A percentile compares a stretch with the other conserved stretches of the same genome.
Conservation (phyloP, 2,113 vertebrate genomes). For the Sigmodon hispidus region DNA sequence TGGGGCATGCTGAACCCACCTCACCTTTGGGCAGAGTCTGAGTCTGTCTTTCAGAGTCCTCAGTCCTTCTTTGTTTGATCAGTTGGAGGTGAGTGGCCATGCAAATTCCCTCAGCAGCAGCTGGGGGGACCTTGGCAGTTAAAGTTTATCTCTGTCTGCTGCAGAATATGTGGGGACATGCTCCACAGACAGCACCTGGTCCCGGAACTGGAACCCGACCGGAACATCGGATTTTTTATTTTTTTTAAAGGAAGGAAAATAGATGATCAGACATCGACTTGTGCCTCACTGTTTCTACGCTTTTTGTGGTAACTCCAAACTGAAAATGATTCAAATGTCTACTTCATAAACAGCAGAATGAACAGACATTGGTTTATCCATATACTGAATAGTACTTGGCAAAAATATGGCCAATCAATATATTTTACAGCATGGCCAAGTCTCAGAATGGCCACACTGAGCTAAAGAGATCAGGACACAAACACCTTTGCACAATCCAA, state of each 20-base stretch:
- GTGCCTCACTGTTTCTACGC: not conserved
- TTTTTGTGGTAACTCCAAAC: not conserved
- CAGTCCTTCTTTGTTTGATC: too few relatives aligned
- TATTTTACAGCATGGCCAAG: not conserved
- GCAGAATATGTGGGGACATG: too few relatives aligned
- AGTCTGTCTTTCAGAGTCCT: too few relatives aligned
- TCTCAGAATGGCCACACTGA: not conserved
- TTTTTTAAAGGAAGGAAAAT: conserved; percentile 11
- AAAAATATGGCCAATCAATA: not conserved
- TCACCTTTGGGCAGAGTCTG: too few relatives aligned
- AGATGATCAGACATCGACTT: not conserved
- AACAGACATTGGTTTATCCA: not conserved
- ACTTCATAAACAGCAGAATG: not conserved
- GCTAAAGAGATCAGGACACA: not conserved
- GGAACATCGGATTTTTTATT: not conserved
- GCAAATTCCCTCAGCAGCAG: too few relatives aligned
- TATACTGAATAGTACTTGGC: not conserved
- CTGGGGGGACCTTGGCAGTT: too few relatives aligned
- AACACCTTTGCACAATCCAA: not conserved
- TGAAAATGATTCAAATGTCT: not conserved
- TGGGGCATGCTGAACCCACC: too few relatives aligned
- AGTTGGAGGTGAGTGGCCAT: too few relatives aligned
- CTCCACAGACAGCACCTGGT: too few relatives aligned
- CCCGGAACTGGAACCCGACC: too few relatives aligned
- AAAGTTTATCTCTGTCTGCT: too few relatives aligned